Evolutionary conservation across 2,113 vertebrate genomes (phyloP), one percentile per base, ranked within the genome.

Genomic region (Ibidorhyncha struthersii): DNA sequence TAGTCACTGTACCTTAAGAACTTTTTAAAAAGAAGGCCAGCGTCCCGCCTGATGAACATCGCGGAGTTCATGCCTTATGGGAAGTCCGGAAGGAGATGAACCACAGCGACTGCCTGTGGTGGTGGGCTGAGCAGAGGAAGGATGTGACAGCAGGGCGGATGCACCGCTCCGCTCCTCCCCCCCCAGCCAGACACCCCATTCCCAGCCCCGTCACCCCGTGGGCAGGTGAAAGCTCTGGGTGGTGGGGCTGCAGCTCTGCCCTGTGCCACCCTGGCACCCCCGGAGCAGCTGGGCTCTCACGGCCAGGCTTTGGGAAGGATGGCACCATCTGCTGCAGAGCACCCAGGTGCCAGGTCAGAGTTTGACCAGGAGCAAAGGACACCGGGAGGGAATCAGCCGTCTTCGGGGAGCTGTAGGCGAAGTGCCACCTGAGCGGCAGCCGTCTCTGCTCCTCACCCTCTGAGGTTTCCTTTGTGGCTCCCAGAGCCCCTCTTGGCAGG

Each of bases 21-120:
- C 8, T n/a, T 79, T 56, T 43, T 56, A 45, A 38, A 27, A 61
- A 82, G 12, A 55, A 47, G 6, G 26, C 4, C 52, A 59, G 3
- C 6, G 7, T 63, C 41, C 58, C 43, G 61, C 25, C 6, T 29
- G 21, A 45, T 36, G 18, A 62, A 38, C 34, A 13, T 1, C 22
- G 16, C 38, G 50, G 34, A 62, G 32, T 43, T 34, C 3, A 2
- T 1, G 12, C 50, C 56, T 10, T 63, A 22, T 34, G 18, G 30
- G 30, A 82, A 71, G 36, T 12, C 32, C 0, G 0, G n/a, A 80
- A 30, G 6, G 5, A 0, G 3, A 69, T 8, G 34, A 69, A 56
- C 22, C 7, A 45, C 63, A n/a, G 58, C 2, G 2, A 29, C 13
- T 41, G 15, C 22, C 40, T n/a, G 12, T 22, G 22, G 20, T 52